phyloP scores from a whole-genome alignment of 2,797 vertebrate species.

The Peromyscus eremicus region DNA sequence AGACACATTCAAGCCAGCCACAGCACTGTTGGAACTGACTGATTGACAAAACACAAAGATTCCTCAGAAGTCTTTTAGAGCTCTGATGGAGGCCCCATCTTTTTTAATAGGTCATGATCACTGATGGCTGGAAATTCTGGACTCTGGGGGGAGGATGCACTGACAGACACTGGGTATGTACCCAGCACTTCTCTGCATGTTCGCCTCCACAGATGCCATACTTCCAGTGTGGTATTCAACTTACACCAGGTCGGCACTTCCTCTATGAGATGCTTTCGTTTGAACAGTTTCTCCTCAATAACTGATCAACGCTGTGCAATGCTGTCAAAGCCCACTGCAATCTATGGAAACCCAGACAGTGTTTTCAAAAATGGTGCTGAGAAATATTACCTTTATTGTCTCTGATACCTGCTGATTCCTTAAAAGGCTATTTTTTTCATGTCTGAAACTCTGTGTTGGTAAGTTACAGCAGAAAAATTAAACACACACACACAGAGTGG shows the following conservation, averaged over 20 bases:
- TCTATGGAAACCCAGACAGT: neutral
- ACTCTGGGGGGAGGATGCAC: neutral
- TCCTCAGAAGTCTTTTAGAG: neutral
- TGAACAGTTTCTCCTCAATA: neutral
- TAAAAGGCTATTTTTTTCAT: neutral
- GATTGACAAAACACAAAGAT: neutral
- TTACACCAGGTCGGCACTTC: neutral
- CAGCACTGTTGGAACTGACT: neutral
- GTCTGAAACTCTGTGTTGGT: neutral
- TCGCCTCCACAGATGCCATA: neutral
- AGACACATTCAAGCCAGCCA: neutral
- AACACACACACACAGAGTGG: neutral
- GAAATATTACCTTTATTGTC: neutral
- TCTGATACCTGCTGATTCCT: neutral
- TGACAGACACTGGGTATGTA: neutral
- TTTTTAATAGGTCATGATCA: neutral
- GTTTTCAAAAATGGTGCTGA: neutral
- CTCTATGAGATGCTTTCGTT: neutral
- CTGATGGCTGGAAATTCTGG: neutral
- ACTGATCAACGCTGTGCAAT: neutral
- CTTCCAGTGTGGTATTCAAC: neutral
- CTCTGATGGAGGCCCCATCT: neutral
- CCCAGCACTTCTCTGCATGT: too few relatives aligned
- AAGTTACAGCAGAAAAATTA: constrained; percentile 30
- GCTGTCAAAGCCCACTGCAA: neutral